These are phyloP conservation scores for Circaetus cinerascens DNA, from an alignment of 2,113 vertebrate genomes.

Conservation along the genomic window DNA sequence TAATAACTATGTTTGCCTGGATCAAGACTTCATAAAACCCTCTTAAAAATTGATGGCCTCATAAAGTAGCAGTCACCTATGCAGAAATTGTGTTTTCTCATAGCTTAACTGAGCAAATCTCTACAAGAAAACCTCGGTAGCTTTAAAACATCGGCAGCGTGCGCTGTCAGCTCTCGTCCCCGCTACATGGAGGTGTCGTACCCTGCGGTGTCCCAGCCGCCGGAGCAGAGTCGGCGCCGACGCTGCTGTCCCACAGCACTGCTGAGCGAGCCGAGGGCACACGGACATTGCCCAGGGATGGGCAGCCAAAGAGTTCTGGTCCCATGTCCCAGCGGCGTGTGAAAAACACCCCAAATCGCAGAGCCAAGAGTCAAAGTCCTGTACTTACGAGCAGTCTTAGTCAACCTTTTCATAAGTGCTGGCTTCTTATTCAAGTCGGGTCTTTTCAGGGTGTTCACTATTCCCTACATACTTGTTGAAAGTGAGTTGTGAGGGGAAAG, in stretches of 20 bases:
- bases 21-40: neutral
- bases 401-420: neutral
- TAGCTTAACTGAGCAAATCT: neutral
- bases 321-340: accelerated
- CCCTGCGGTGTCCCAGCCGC: neutral
- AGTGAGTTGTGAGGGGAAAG: neutral
- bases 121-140: neutral
- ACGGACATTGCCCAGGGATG: neutral
- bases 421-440: neutral
- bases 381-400: neutral
- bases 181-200: accelerated
- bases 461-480: neutral
- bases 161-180: accelerated
- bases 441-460: neutral
- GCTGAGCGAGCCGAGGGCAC: neutral
- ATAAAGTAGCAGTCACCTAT: neutral
- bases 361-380: neutral
- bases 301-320: neutral
- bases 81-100: neutral
- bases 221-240: accelerated
- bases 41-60: neutral
- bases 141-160: neutral
- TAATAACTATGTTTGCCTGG: neutral
- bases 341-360: neutral
- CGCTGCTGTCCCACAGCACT: neutral